A percentile compares a stretch with the other conserved stretches of the same genome.
These are phyloP conservation scores for Hiodon tergisus DNA, from an alignment of 2,113 vertebrate species.

Conservation along the genomic window DNA sequence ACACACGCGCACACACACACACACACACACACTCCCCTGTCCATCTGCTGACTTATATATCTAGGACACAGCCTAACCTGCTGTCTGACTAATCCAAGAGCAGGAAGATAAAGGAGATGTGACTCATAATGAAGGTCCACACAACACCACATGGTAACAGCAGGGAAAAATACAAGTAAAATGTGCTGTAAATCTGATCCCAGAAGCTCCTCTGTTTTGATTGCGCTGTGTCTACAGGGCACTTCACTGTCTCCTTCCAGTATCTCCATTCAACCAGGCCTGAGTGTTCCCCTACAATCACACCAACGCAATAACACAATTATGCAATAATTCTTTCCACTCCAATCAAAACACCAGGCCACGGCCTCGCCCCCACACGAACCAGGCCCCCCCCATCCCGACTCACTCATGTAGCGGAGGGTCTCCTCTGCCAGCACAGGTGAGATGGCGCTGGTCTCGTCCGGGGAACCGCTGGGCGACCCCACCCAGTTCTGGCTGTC, in stretches of 20 bases:
- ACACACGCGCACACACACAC: neutral
- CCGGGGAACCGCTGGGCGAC: constrained; percentile 56
- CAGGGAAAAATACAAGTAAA: neutral
- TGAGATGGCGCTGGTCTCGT: constrained; percentile 61
- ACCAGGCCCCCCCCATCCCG: neutral
- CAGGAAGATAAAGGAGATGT: neutral
- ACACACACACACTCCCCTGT: neutral
- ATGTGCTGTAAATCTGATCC: neutral
- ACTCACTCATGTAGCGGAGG: constrained; percentile 91
- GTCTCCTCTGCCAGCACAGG: constrained; percentile 76
- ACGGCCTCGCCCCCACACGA: neutral
- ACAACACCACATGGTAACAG: neutral
- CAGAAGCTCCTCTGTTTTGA: neutral
- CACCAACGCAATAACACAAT: too few relatives aligned
- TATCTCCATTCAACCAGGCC: neutral
- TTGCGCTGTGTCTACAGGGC: neutral
- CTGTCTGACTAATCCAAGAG: neutral
- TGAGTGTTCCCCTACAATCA: too few relatives aligned
- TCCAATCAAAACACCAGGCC: neutral
- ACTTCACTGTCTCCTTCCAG: neutral
- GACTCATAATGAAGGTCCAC: neutral
- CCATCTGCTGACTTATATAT: neutral
- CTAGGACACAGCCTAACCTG: neutral
- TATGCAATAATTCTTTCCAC: too few relatives aligned
- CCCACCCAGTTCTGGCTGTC: constrained; percentile 83